Conservation (phyloP, 23 tunicate genomes). For the Styela clava region DNA sequence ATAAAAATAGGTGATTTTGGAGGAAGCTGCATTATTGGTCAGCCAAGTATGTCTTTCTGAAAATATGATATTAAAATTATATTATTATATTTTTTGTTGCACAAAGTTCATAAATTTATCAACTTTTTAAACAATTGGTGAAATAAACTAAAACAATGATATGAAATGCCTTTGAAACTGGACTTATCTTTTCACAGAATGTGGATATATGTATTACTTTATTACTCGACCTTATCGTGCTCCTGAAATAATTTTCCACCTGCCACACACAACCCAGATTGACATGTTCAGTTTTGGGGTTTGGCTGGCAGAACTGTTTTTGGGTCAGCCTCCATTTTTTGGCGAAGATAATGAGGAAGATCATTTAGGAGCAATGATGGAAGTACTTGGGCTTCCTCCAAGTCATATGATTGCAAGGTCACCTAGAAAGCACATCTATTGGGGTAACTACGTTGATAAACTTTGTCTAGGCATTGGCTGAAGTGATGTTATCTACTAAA, state of each 20-base stretch:
- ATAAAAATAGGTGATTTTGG: slow-evolving; percentile 83
- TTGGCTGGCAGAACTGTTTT: slow-evolving; percentile 66
- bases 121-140: no score
- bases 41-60: slow-evolving; percentile 36
- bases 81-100: no score
- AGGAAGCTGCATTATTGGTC: slow-evolving; percentile 50
- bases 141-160: no score
- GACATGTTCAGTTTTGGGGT: slow-evolving; percentile 99
- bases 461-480: slow-evolving; percentile 30
- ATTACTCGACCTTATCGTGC: slow-evolving; percentile 84
- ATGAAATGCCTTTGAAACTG: no score
- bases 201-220: no score
- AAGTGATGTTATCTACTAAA: not conserved
- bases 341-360: slow-evolving; percentile 84
- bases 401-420: slow-evolving; percentile 78
- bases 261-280: slow-evolving; percentile 49
- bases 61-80: no score
- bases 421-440: slow-evolving; percentile 65
- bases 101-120: no score
- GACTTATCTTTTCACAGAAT: no score
- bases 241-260: slow-evolving; percentile 84
- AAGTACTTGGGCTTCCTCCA: slow-evolving; percentile 87
- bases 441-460: no score
- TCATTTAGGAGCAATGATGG: slow-evolving; percentile 98
- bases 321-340: slow-evolving; percentile 66